phyloP scores from a whole-genome alignment of 2,797 vertebrate genomes.

The Xenops minutus region DNA sequence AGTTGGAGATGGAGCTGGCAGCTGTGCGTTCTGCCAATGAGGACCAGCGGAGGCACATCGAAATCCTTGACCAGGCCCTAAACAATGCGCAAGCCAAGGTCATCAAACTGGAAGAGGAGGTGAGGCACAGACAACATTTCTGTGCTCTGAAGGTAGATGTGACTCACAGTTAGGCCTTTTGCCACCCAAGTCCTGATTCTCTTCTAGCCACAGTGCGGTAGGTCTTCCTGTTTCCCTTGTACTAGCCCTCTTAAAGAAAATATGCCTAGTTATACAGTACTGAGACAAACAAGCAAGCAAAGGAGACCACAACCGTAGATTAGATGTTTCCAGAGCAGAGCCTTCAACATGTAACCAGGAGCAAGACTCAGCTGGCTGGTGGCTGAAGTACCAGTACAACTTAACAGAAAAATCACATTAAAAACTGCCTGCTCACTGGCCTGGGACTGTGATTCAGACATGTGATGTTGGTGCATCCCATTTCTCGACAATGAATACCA shows the following conservation, averaged over 20 bases:
- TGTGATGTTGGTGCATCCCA: neutral
- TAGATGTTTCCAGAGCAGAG: neutral
- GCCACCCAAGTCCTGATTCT: neutral
- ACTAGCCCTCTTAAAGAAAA: neutral
- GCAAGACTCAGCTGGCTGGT: neutral
- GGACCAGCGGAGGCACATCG: constrained; percentile 84
- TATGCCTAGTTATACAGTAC: neutral
- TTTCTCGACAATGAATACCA: neutral
- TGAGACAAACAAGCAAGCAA: neutral
- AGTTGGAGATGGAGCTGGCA: constrained; percentile 81
- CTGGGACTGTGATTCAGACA: neutral
- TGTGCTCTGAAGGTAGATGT: neutral
- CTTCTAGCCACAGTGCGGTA: neutral
- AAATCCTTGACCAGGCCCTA: constrained; percentile 86
- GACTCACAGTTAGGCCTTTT: neutral
- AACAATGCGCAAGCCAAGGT: constrained; percentile 85
- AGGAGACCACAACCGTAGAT: neutral
- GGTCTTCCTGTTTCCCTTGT: neutral
- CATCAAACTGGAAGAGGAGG: constrained; percentile 87
- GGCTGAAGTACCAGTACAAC: neutral
- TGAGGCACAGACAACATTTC: constrained; percentile 43
- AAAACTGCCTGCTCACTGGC: neutral
- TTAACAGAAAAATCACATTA: neutral
- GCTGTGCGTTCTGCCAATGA: constrained; percentile 80
- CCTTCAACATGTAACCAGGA: neutral